Base-by-base conservation (phyloP, 2,797 vertebrate species). In the Leptoclinus maculatus region DNA sequence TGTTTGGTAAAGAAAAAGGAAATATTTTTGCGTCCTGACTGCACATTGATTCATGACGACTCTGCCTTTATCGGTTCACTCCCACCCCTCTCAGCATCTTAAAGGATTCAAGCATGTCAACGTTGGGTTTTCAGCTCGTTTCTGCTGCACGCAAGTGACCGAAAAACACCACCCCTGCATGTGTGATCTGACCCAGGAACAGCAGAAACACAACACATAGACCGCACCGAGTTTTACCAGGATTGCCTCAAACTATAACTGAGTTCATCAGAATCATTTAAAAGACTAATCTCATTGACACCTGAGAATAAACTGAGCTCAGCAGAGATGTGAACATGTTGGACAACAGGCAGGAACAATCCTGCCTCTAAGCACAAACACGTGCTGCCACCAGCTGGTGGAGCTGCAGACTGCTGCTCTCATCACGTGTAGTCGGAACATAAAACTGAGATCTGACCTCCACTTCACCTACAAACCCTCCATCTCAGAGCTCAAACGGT, bases 311-410 rank as follows among this genome's bases (percentile, higher is more conserved):
- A 16, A 25, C 13, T 16, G 21, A 54, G 51, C 51, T 14, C 23
- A 25, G 23, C 51, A 54, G 13, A 25, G 51, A 54, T 27, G 36
- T 38, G 25, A 32, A 23, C 5, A 45, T 65, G 27, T 17, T 21
- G 41, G 41, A 43, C 14, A 17, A 43, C 41, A 43, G 25, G 25
- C 23, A 7, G 51, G 10, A 9, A 25, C 29, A 51, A 2, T 1
- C 6, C 17, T 14, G 53, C 6, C 39, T 45, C 19, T 3, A 32
- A 39, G 21, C 39, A 38, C 27, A 21, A 9, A 23, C 62, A 19
- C 0, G 56, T 63, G 71, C 75, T 68, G 83, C 78, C 78, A 7
- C 63, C 83, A 6, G 0, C 56, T 75, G 83, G 74, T 59, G 0
- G 17, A 47, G 39, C 38, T 63, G 23, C 21, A 57, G 34, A 60